phyloP scores from a whole-genome alignment of 2,113 vertebrate species.

The Ariopsis seemanni region DNA sequence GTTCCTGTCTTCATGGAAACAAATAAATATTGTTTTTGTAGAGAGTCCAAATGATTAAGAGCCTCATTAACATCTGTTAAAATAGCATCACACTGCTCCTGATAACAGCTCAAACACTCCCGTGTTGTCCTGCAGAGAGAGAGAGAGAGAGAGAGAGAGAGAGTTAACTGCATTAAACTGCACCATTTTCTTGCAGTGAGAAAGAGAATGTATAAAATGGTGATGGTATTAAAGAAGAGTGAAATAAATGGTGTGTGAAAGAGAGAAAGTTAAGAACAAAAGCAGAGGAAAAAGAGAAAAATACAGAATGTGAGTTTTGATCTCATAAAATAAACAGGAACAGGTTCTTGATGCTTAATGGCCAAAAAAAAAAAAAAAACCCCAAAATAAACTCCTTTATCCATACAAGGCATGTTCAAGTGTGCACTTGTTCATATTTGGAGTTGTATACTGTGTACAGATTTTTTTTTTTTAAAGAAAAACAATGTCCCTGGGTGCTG shows the following conservation, averaged over 20 bases:
- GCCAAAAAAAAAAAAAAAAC: too few relatives aligned
- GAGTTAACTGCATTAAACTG: too few relatives aligned
- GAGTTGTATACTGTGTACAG: too few relatives aligned
- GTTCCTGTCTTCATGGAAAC: conserved; percentile 96
- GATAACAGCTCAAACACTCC: conserved; percentile 88
- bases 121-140: conserved; percentile 82
- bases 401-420: too few relatives aligned
- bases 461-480: too few relatives aligned
- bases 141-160: neutral
- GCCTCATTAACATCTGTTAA: conserved; percentile 87
- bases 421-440: too few relatives aligned
- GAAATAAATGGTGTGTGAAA: neutral
- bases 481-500: too few relatives aligned
- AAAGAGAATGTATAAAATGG: neutral
- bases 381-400: too few relatives aligned
- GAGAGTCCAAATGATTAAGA: conserved; percentile 87
- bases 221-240: neutral
- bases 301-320: neutral
- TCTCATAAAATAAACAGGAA: too few relatives aligned
- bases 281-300: neutral
- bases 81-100: conserved; percentile 94
- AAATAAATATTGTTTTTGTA: conserved; percentile 96
- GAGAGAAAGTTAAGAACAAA: neutral
- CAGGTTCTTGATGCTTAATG: neutral
- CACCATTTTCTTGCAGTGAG: neutral